phyloP scores from a whole-genome alignment of 1,140 invertebrate genomes.

The Apocrypta bakeri region DNA sequence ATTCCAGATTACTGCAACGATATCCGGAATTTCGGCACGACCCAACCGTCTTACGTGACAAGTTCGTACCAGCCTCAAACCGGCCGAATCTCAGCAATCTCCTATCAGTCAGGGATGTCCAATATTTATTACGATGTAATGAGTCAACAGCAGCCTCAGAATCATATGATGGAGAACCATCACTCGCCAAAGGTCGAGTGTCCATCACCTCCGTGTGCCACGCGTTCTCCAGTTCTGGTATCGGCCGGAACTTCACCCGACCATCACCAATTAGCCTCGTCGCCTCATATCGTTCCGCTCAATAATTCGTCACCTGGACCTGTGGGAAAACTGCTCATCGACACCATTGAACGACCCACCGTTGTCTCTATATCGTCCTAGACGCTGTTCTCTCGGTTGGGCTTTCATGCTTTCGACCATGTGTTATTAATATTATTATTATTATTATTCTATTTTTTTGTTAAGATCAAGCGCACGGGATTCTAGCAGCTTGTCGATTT shows the following conservation, averaged over 20 bases:
- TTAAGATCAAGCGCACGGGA: no score
- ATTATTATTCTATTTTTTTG: no score
- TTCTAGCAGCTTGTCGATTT: no score
- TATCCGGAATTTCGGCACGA: conserved; percentile 59
- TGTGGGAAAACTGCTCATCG: conserved; percentile 51
- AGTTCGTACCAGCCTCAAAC: conserved; percentile 56
- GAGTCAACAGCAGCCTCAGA: conserved; percentile 55
- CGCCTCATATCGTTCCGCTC: conserved; percentile 66
- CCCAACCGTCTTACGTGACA: conserved; percentile 56
- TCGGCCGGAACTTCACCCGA: conserved; percentile 66
- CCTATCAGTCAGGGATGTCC: conserved; percentile 51
- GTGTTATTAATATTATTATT: no score
- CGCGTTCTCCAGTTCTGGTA: conserved; percentile 64
- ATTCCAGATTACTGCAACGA: conserved; percentile 67
- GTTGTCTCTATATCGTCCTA: conserved; percentile 69
- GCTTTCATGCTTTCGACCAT: no score
- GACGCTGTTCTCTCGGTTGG: neutral
- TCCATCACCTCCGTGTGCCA: conserved; percentile 63
- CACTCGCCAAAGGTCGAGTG: conserved; percentile 71
- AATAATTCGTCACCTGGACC: conserved; percentile 61
- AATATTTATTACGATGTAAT: conserved; percentile 64
- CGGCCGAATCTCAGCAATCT: conserved; percentile 53
- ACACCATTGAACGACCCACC: conserved; percentile 65
- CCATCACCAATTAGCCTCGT: conserved; percentile 64
- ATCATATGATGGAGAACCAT: conserved; percentile 55